Base-by-base conservation (phyloP, 2,113 vertebrate genomes). In the Holacanthus passer region DNA sequence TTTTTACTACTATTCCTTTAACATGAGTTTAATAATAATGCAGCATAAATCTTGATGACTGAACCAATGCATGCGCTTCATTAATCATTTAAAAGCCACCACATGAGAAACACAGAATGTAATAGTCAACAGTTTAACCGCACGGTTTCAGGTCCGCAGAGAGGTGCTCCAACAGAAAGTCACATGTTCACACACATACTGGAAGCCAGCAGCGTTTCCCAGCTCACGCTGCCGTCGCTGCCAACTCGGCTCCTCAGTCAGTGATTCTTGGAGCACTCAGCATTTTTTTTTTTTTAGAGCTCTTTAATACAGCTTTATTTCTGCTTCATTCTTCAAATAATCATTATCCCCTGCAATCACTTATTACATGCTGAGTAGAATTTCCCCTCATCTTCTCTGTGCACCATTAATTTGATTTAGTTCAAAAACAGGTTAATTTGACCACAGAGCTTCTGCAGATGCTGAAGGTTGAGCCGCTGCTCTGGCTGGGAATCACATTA, bases 201-300 rank as follows among this genome's bases (percentile, higher is more conserved):
- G 89, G 86, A 90, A 91, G 77, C 75, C 48, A 68, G 50, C n/a
- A 78, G 14, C 63, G 3, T 73, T 91, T 91, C 86, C 88, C 88
- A 89, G 68, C 62, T 66, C 3, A 1, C 62, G 1, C 22, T 1
- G 0, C 22, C 35, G 9, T n/a, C 32, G 2, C 59, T 76, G 90
- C 89, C 88, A 93, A 75, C 71, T 80, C 52, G 31, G 45, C 12
- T 53, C 31, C 71, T 76, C 37, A 22, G 39, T 88, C 35, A 73
- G 53, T 68, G 41, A 81, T 81, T 88, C 67, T 84, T 85, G 74
- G 83, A 84, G 43, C 39, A 14, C 41, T 83, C 48, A 24, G 65
- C 60, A 37, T 45, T 79, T 56, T 39, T 64, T 37, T 24, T 63
- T 62, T 82, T 60, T 58, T 56, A 64, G 41, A 37, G 11, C 19